A percentile compares a stretch with the other conserved stretches of the same genome.
These are phyloP conservation scores for Hydropotes inermis DNA, from an alignment of 2,113 vertebrate species.

Conservation along the genomic window DNA sequence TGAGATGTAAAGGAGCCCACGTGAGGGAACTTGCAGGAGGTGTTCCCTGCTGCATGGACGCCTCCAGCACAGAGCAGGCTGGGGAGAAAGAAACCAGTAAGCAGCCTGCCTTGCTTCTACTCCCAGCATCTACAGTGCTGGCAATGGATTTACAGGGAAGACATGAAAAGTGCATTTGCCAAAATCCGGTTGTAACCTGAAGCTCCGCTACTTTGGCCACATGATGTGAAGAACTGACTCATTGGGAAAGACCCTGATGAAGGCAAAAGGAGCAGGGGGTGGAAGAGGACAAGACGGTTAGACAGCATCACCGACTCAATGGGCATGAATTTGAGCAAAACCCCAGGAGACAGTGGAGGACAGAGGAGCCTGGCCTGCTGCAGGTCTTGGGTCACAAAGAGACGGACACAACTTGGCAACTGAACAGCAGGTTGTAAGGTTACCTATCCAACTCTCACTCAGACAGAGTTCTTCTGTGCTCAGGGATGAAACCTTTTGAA, in stretches of 20 bases:
- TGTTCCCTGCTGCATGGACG: too few species aligned
- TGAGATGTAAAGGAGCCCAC: too few species aligned
- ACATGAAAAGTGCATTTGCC: not conserved
- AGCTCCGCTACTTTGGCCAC: not conserved
- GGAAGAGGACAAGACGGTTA: not conserved
- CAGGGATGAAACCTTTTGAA: not conserved
- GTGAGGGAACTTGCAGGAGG: not conserved
- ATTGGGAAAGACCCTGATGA: not conserved
- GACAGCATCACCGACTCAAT: not conserved
- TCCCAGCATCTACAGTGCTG: fast-evolving
- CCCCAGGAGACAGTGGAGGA: not conserved
- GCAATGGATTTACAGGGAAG: not conserved
- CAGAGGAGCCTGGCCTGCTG: not conserved
- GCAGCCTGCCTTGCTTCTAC: too few species aligned
- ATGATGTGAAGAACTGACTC: not conserved
- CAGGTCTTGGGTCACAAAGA: not conserved
- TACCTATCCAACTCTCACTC: not conserved
- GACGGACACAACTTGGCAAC: not conserved
- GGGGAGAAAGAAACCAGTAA: not conserved
- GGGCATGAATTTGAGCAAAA: not conserved
- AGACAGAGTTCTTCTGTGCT: not conserved
- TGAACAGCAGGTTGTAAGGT: not conserved
- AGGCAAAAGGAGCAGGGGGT: not conserved
- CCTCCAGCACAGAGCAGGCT: not conserved
- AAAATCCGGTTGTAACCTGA: not conserved